Base-by-base conservation (phyloP, 2,888 invertebrate genomes). In the Hartigia nigra region DNA sequence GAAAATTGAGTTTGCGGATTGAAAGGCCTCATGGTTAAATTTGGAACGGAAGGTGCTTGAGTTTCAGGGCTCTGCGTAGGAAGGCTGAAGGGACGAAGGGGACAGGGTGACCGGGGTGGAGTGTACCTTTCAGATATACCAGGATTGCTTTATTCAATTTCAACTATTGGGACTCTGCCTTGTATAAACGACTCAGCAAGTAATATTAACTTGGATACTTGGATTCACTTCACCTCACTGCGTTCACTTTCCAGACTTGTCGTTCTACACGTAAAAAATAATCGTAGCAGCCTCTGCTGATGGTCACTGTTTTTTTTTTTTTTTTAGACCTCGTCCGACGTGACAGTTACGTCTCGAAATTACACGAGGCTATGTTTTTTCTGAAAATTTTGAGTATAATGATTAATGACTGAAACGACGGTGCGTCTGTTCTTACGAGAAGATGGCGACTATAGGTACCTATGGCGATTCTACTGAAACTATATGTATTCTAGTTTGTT, bases 1-100 rank as follows among this genome's bases (percentile, higher is more conserved):
- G 23, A 35, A 74, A 77, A 77, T 77, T 74, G 74, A 77, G n/a
- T 77, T 76, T 74, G 35, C 34, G 74, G 34, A 77, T 32, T 37
- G 74, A 39, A 74, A 36, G 55, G 74, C 55, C 9, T 14, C 23
- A 55, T 23, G 55, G 55, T 55, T 55, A 55, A 55, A 55, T 23
- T 55, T 55, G 2, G 55, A 55, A 55, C 23, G 55, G 23, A 55
- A 55, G 55, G 55, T 55, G 23, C 55, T 55, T 2, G 55, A 55
- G 55, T 14, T 23, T 23, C 55, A 9, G 9, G 9, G 23, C 23
- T 55, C 55, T 23, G 23, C 9, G 55, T 9, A 23, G 9, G 55
- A 23, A 23, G 55, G 5, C 23, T 23, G 23, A 55, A 23, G 39
- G 39, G 23, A 55, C 55, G 23, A 9, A 14, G 14, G 14, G 23